Evolutionary conservation across 2,113 vertebrate species (phyloP).

Genomic region (Catharus minimus): DNA sequence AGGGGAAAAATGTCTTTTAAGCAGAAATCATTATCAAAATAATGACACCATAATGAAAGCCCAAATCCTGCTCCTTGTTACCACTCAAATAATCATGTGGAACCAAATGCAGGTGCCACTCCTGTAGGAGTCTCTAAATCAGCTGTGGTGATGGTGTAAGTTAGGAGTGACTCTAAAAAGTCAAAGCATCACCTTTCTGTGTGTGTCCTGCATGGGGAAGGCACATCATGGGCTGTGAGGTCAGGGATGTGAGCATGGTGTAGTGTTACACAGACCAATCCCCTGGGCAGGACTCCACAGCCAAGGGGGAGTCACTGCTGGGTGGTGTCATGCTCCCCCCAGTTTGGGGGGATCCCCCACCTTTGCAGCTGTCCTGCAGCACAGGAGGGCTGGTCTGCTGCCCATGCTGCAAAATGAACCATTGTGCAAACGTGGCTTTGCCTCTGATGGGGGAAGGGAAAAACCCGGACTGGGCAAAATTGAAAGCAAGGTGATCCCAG

Average conservation of each 20-base stretch:
- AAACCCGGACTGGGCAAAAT: background rate
- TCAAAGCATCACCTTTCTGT: background rate
- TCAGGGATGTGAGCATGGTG: background rate
- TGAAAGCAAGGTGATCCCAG: background rate
- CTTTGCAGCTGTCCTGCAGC: background rate
- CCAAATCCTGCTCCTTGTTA: background rate
- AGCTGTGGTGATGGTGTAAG: background rate
- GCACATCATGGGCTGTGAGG: background rate
- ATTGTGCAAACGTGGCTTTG: background rate
- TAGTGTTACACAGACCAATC: accelerated
- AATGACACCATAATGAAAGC: background rate
- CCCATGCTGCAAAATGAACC: background rate
- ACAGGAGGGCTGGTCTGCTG: background rate
- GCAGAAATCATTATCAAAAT: background rate
- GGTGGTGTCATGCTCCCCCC: accelerated
- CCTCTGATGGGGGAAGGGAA: background rate
- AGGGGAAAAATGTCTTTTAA: background rate
- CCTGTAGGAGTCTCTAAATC: background rate
- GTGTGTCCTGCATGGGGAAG: too few relatives aligned
- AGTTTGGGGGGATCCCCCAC: accelerated
- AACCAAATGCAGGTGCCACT: background rate
- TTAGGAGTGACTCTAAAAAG: background rate
- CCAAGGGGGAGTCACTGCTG: background rate
- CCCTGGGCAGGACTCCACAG: background rate
- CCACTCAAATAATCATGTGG: background rate